Conservation (phyloP, 2,888 invertebrate species). For the Acanthacorydalis orientalis region DNA sequence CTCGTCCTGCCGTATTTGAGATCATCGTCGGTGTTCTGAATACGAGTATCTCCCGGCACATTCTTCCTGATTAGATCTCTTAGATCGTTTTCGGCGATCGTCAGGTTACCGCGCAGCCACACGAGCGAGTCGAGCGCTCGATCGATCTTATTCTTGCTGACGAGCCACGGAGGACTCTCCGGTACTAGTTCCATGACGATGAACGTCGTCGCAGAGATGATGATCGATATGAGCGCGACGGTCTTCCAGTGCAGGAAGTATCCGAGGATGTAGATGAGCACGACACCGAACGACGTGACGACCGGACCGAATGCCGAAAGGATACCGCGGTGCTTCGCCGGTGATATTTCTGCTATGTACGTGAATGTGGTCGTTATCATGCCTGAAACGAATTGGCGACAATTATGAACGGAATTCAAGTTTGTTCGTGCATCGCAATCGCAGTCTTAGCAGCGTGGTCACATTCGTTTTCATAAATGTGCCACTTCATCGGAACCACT, state of each 20-base stretch:
- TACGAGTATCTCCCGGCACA: not conserved
- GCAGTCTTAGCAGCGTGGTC: too few species aligned
- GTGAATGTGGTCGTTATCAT: conserved; percentile 53
- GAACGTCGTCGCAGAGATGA: conserved; percentile 36
- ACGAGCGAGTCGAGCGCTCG: conserved; percentile 43
- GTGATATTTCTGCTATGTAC: conserved; percentile 51
- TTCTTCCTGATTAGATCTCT: conserved; percentile 33
- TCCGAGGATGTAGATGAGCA: conserved; percentile 49
- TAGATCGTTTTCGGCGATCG: conserved; percentile 43
- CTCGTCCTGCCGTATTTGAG: too few species aligned
- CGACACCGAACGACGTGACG: conserved; percentile 52
- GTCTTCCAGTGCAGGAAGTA: conserved; percentile 48
- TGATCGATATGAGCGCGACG: conserved; percentile 45
- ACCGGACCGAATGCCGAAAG: conserved; percentile 53
- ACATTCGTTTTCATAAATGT: too few species aligned
- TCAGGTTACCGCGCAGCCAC: conserved; percentile 47
- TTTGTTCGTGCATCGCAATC: too few species aligned
- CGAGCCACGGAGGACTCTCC: conserved; percentile 52
- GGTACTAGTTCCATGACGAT: conserved; percentile 44
- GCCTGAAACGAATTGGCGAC: conserved; percentile 33
- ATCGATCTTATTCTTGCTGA: conserved; percentile 35
- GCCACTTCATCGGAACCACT: too few species aligned
- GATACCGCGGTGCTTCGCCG: conserved; percentile 47
- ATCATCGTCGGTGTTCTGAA: too few species aligned
- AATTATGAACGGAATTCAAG: too few species aligned